Evolutionary conservation across 2,888 invertebrate species (phyloP).

Genomic region (Heteromurus nitidus): DNA sequence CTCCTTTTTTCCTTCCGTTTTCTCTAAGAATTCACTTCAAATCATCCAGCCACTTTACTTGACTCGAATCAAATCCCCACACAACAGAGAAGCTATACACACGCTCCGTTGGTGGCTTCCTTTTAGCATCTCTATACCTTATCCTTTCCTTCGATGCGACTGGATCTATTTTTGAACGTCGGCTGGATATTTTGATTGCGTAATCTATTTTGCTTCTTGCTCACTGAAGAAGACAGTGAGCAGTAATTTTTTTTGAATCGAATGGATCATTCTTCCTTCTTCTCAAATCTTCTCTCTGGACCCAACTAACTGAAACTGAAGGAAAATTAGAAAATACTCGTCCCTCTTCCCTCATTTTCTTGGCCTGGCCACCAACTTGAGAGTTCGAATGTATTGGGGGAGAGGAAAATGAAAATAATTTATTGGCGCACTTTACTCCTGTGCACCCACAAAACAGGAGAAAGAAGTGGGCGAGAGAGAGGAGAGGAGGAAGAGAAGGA

Average conservation of each 20-base stretch:
- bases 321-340: conserved; percentile 6
- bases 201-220: conserved; percentile 21
- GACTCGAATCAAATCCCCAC: not conserved
- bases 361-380: conserved; percentile 44
- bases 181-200: not conserved
- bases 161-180: not conserved
- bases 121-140: no score
- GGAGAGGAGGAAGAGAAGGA: conserved; percentile 12
- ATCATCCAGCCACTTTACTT: conserved; percentile 19
- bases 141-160: no score
- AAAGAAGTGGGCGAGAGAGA: not conserved
- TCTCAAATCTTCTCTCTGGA: no score
- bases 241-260: no score
- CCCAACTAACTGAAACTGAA: conserved; percentile 19
- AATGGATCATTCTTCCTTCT: no score
- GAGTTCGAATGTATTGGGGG: conserved; percentile 31
- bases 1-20: conserved; percentile 11
- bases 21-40: conserved; percentile 32
- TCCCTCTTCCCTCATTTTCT: not conserved
- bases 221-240: not conserved
- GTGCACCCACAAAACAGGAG: not conserved
- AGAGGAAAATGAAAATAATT: conserved; percentile 43
- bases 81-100: conserved; percentile 1
- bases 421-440: conserved; percentile 45
- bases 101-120: conserved; percentile 20